Evolutionary conservation across 2,113 vertebrate genomes (phyloP).

Genomic region (Vireo altiloquus): DNA sequence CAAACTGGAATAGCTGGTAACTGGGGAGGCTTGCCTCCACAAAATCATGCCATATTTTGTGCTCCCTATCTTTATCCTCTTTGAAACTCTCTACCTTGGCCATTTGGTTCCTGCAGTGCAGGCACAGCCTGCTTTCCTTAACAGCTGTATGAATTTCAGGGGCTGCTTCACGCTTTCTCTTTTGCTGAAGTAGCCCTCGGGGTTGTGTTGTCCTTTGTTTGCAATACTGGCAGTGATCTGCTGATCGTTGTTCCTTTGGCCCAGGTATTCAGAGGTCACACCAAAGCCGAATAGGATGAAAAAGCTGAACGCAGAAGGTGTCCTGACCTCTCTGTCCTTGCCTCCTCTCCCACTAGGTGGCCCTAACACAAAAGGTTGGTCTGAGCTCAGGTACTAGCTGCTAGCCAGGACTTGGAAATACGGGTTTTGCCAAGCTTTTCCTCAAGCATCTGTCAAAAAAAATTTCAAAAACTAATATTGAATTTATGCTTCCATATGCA

Average conservation of each 20-base stretch:
- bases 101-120: neutral
- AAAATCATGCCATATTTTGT: neutral
- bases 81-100: neutral
- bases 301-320: accelerated
- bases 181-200: neutral
- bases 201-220: neutral
- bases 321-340: accelerated
- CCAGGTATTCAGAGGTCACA: neutral
- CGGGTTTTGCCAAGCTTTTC: neutral
- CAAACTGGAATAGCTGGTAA: neutral
- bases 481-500: neutral
- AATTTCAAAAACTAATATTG: neutral
- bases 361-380: neutral
- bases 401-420: neutral
- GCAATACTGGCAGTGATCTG: neutral
- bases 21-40: neutral
- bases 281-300: neutral
- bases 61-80: neutral
- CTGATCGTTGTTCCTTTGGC: neutral
- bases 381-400: neutral
- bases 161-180: neutral
- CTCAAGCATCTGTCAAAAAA: neutral
- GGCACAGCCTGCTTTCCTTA: neutral
- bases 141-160: neutral
- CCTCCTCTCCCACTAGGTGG: constrained; percentile 45